Evolutionary conservation across 1,140 invertebrate species (phyloP).

Genomic region (Cephus cinctus): DNA sequence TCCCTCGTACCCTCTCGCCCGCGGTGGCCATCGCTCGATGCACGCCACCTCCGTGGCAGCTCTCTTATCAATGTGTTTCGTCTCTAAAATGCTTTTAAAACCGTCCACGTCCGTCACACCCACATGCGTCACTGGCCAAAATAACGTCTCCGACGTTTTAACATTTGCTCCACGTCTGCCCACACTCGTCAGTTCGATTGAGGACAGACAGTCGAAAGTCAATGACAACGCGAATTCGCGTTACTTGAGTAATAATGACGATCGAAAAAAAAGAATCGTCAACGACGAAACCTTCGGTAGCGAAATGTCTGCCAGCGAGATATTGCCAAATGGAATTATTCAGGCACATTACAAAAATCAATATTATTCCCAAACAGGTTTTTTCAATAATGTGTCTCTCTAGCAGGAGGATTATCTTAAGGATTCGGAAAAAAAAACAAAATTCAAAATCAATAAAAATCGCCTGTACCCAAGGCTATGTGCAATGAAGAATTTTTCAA

Average conservation of each 20-base stretch:
- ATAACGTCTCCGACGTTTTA: background rate
- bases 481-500: too few species aligned
- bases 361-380: too few species aligned
- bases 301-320: too few species aligned
- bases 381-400: too few species aligned
- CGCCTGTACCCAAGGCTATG: too few species aligned
- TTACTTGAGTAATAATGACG: background rate
- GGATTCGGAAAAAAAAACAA: too few species aligned
- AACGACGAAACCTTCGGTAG: too few species aligned
- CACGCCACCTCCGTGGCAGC: slow-evolving; percentile 11
- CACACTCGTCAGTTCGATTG: background rate
- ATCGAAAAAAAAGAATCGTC: background rate
- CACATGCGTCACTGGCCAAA: background rate
- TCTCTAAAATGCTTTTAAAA: slow-evolving; percentile 1
- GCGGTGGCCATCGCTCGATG: slow-evolving; percentile 24
- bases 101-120: background rate
- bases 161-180: background rate
- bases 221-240: background rate
- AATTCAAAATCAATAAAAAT: too few species aligned
- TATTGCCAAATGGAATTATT: too few species aligned
- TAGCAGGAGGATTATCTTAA: too few species aligned
- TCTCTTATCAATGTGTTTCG: background rate
- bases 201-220: background rate
- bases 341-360: too few species aligned
- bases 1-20: slow-evolving; percentile 27